Evolutionary conservation across 2,113 vertebrate species (phyloP), one percentile per base, ranked within the genome.

Genomic region (Salminus brasiliensis): DNA sequence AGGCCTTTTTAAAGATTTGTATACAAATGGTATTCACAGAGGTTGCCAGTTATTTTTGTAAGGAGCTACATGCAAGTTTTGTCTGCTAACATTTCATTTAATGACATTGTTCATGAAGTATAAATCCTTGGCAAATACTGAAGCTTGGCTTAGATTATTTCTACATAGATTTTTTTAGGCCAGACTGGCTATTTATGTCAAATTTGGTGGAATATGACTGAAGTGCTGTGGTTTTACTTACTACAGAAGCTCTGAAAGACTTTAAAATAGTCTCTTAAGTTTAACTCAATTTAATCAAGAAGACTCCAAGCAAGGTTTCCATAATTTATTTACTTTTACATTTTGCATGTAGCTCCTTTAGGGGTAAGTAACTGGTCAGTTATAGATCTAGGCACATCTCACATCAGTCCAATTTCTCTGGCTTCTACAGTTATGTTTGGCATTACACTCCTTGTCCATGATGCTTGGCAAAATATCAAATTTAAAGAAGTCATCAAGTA

Each of bases 21-120:
- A 39, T n/a, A 39, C n/a, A 68, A 76, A 68, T 55, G 3, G 10
- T 66, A n/a, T 65, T 39, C 10, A 41, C 23, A 5, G 3, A 55
- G 52, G 21, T 55, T 55, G 29, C 23, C 3, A 39, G 59, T 27
- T n/a, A 32, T 74, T n/a, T 75, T n/a, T 65, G 32, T 25, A 66
- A 36, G 62, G 32, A 76, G 74, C 74, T 76, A 53, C 30, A 55
- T 55, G 62, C 23, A 34, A 53, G 5, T 29, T 60, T n/a, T n/a
- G 60, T 60, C 8, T 57, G 53, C 25, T 57, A 21, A 57, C n/a
- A 16, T 65, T 63, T 76, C 9, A 29, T 67, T 55, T 23, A 47
- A 27, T n/a, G 8, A 63, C 30, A 29, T 6, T 18, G 11, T 32
- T 30, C n/a, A n/a, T n/a, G n/a, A n/a, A n/a, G n/a, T n/a, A 30